Evolutionary conservation across 2,888 invertebrate species (phyloP).

Genomic region (Thalpophila matura): DNA sequence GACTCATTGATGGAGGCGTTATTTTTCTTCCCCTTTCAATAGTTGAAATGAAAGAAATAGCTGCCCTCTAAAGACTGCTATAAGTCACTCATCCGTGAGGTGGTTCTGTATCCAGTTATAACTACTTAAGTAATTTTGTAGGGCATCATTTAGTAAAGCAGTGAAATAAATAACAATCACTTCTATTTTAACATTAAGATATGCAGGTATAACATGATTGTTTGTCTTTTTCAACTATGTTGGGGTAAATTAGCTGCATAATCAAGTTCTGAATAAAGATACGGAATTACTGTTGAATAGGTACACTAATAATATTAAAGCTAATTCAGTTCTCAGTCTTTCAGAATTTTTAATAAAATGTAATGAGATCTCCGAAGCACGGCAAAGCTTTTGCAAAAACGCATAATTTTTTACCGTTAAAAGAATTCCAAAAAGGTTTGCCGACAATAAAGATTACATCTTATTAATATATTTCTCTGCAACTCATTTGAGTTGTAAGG

Average conservation of each 20-base stretch:
- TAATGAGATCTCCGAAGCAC: too few relatives aligned
- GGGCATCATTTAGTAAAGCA: not conserved
- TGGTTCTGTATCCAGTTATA: conserved; percentile 39
- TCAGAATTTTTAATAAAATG: too few relatives aligned
- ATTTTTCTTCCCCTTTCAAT: conserved; percentile 68
- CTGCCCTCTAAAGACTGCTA: conserved; percentile 67
- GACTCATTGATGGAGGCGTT: conserved; percentile 39
- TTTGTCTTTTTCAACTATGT: too few relatives aligned
- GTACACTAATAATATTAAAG: too few relatives aligned
- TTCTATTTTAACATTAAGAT: too few relatives aligned
- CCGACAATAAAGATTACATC: not conserved
- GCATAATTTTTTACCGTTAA: too few relatives aligned
- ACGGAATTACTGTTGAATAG: too few relatives aligned
- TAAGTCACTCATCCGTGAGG: conserved; percentile 69
- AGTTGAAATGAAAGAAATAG: conserved; percentile 65
- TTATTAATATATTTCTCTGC: not conserved
- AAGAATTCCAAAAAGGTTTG: conserved; percentile 18
- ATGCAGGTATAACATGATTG: too few relatives aligned
- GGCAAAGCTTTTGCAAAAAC: too few relatives aligned
- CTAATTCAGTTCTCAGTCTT: too few relatives aligned
- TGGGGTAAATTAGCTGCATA: not conserved
- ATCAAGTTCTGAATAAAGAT: too few relatives aligned
- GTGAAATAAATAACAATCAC: too few relatives aligned
- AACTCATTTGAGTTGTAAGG: conserved; percentile 15
- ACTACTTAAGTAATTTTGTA: not conserved